These are phyloP conservation scores for Pangasianodon hypophthalmus DNA, from an alignment of 2,113 vertebrate genomes.

Conservation along the genomic window DNA sequence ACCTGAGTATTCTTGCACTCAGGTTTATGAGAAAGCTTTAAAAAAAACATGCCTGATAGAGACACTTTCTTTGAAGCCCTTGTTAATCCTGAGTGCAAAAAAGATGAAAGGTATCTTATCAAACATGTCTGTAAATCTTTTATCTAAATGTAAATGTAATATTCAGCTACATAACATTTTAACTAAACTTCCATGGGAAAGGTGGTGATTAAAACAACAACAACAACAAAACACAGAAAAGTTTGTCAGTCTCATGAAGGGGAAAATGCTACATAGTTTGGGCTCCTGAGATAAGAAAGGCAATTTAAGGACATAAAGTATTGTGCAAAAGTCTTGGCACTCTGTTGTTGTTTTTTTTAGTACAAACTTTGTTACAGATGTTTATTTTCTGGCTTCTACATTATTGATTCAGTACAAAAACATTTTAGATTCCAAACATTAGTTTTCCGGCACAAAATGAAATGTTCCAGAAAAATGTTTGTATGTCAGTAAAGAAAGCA, in stretches of 20 bases:
- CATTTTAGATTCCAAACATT: no score
- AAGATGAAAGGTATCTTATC: neutral
- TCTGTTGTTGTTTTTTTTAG: no score
- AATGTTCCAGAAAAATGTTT: no score
- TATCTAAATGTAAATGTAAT: neutral
- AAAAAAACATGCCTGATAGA: conserved; percentile 15
- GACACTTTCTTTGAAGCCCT: conserved; percentile 34
- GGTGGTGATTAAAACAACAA: neutral
- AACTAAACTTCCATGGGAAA: neutral
- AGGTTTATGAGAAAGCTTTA: neutral
- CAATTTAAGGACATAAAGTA: no score
- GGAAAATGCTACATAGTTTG: neutral
- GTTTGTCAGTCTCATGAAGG: neutral
- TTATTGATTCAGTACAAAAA: no score
- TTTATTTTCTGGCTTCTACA: no score
- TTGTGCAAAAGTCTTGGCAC: no score
- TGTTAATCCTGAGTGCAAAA: conserved; percentile 5
- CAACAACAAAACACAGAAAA: neutral
- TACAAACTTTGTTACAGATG: no score
- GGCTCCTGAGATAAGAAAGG: neutral
- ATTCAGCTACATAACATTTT: neutral
- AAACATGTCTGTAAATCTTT: neutral
- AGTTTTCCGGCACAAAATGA: no score
- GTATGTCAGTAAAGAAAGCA: no score
- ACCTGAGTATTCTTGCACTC: neutral